Evolutionary conservation across 1,140 invertebrate species (phyloP), one percentile per base, ranked within the genome.

Genomic region (Cylas formicarius): DNA sequence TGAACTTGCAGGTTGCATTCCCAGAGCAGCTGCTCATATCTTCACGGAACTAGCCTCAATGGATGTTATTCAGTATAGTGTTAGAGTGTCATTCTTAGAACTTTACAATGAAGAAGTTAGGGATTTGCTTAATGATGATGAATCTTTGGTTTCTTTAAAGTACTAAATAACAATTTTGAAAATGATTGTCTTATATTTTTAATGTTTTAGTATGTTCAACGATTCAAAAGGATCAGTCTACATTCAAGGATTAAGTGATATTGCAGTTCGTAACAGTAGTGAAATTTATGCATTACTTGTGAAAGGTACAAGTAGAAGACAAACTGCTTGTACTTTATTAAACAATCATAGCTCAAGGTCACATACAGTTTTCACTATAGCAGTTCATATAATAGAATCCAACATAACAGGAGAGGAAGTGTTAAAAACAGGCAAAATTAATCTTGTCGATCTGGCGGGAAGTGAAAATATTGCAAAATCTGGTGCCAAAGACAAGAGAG

Each of bases 21-120:
- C 89, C 0, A 72, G 89, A 28, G 77, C 87, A 1, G 67, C 92
- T 13, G 79, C 78, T 63, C 85, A 92, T 56, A 66, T 93, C 7
- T 92, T 91, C 64, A 85, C 91, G 60, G 82, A 87, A 63, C 69
- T 92, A 1, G 71, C 81, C 14, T 65, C 80, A 28, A 44, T 71
- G 38, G 70, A 77, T 56, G 80, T 86, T 63, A 72, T 80, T 2
- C 92, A 97, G 66, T 92, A 85, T 62, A 86, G 87, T 0, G 84
- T 98, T 22, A 73, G 88, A 44, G 90, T 97, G 0, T 95, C 90
- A 1, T 97, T 94, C 63, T 70, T 99, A 8, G 95, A 99, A 67
- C 66, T 98, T 2, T 99, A 98, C 63, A 98, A 98, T 72, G 95
- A 98, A 67, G 94, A 98, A 62, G 65, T 98, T 4, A 90, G 90